phyloP scores from a whole-genome alignment of 2,797 vertebrate genomes.

The Lepidocolaptes lacrymiger region DNA sequence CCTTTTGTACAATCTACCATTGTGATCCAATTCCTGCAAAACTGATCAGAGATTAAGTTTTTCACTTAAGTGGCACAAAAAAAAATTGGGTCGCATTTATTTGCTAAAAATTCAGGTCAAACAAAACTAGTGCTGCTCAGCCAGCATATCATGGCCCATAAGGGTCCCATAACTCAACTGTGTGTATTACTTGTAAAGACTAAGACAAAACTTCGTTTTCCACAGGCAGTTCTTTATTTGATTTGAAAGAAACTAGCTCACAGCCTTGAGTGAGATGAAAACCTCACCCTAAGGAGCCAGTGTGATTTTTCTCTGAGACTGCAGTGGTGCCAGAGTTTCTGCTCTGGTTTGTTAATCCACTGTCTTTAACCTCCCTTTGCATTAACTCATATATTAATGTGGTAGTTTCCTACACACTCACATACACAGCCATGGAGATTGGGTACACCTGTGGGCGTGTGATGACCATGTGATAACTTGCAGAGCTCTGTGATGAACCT shows the following conservation, averaged over 20 bases:
- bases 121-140: neutral
- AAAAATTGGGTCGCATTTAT: neutral
- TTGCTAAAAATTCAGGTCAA: constrained; percentile 35
- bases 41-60: constrained; percentile 40
- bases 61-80: neutral
- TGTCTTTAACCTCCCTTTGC: neutral
- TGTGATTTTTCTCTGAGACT: neutral
- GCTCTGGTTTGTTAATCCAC: neutral
- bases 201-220: neutral
- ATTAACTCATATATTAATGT: neutral
- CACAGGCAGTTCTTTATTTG: neutral
- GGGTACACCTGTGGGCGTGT: neutral
- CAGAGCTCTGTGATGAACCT: neutral
- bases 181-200: neutral
- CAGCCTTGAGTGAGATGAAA: neutral
- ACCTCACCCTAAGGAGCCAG: neutral
- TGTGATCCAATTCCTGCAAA: constrained; percentile 37
- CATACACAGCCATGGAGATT: neutral
- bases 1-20: neutral
- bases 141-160: neutral
- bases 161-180: neutral
- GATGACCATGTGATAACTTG: neutral
- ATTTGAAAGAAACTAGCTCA: neutral
- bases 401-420: neutral
- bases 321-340: neutral